Conservation (phyloP, 64 coral and sea anemone species). For the Porites australiensis region DNA sequence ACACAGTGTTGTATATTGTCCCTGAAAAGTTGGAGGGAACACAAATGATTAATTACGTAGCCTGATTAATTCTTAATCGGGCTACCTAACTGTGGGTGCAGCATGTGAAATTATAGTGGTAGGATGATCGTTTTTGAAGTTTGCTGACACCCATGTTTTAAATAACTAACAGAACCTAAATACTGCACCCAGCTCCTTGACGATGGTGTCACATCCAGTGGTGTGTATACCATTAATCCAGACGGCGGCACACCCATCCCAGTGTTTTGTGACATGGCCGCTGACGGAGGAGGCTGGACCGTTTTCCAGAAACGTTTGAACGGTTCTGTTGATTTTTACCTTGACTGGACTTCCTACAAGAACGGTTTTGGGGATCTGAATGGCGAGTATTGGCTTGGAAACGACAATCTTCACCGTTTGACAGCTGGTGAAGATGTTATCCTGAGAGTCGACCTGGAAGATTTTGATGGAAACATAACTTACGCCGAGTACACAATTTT, state of each 20-base stretch:
- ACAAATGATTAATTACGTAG: too few relatives aligned
- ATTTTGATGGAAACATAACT: background rate
- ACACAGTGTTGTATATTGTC: too few relatives aligned
- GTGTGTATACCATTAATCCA: conserved; percentile 59
- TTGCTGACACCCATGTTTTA: background rate
- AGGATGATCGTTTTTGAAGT: too few relatives aligned
- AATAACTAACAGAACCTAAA: background rate
- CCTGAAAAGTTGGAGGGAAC: too few relatives aligned
- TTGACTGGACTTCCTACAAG: conserved; percentile 54
- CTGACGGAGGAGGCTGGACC: conserved; percentile 73
- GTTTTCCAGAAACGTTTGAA: conserved; percentile 68
- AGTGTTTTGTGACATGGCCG: conserved; percentile 62
- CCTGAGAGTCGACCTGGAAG: conserved; percentile 45
- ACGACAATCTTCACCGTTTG: conserved; percentile 61
- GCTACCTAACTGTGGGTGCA: too few relatives aligned
- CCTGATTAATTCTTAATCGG: too few relatives aligned
- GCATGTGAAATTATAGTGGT: too few relatives aligned
- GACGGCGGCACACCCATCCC: conserved; percentile 32
- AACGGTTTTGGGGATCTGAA: conserved; percentile 75
- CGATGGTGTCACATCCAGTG: background rate
- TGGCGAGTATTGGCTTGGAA: conserved; percentile 67
- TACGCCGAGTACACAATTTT: conserved; percentile 59
- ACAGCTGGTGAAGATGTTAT: background rate
- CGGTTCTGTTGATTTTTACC: conserved; percentile 31
- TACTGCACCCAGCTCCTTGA: background rate